phyloP scores from a whole-genome alignment of 2,888 invertebrate genomes.

The Cantharis flavilabris region DNA sequence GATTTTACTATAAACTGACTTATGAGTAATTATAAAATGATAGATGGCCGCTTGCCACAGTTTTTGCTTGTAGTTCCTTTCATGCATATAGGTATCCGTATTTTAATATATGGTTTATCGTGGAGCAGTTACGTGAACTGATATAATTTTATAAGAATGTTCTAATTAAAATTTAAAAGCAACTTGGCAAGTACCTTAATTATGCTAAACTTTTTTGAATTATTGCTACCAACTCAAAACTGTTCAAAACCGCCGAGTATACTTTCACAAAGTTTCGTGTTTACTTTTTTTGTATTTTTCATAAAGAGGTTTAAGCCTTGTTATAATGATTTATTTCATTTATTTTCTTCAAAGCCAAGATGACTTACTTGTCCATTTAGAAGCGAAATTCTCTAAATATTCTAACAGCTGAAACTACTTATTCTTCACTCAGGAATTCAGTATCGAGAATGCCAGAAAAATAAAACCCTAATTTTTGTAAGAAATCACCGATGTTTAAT shows the following conservation, averaged over 20 bases:
- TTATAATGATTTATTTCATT: too few species aligned
- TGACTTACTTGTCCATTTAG: too few species aligned
- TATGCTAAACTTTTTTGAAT: not conserved
- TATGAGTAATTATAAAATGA: conserved; percentile 28
- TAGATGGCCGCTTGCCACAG: conserved; percentile 17
- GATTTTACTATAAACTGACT: conserved; percentile 21
- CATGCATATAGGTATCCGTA: conserved; percentile 15
- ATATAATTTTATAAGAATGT: conserved; percentile 26
- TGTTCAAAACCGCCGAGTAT: not conserved
- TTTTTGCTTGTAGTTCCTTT: conserved; percentile 9
- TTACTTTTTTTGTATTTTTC: not conserved
- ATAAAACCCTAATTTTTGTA: not conserved
- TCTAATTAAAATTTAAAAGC: conserved; percentile 12
- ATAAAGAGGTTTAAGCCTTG: not conserved
- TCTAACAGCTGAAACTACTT: not conserved
- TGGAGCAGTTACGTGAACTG: conserved; percentile 8
- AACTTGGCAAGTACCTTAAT: not conserved
- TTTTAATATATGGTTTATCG: conserved; percentile 22
- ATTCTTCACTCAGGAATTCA: not conserved
- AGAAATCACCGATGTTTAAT: not conserved
- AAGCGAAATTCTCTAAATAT: not conserved
- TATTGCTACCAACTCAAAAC: not conserved
- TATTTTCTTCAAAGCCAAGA: too few species aligned
- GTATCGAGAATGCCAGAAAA: not conserved
- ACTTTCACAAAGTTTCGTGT: not conserved